Percentiles rank a stretch among this genome's conserved stretches.
Conservation (phyloP, 2,888 invertebrate species). For the Unio pictorum region DNA sequence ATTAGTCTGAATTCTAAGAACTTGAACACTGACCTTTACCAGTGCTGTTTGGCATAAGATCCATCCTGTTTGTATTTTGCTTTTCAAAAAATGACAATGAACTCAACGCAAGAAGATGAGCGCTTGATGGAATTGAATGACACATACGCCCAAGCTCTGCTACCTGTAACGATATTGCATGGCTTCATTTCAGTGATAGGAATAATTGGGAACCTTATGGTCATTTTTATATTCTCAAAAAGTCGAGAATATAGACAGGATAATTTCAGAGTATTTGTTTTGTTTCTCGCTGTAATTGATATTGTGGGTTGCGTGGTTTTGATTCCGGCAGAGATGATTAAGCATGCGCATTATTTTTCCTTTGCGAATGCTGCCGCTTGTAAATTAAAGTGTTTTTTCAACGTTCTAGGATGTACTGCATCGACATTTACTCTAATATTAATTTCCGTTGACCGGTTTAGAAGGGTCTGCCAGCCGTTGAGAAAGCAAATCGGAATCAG, state of each 20-base stretch:
- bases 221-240: constrained; percentile 18
- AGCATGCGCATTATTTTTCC: constrained; percentile 18
- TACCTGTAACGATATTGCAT: constrained; percentile 20
- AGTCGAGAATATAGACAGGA: constrained; percentile 22
- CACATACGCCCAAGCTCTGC: constrained; percentile 17
- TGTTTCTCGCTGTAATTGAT: constrained; percentile 21
- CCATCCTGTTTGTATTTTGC: too few species aligned
- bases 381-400: constrained; percentile 32
- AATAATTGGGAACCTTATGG: constrained; percentile 24
- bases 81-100: too few species aligned
- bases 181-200: constrained; percentile 19
- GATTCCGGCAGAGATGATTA: constrained; percentile 28
- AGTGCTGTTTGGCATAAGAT: too few species aligned
- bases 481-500: constrained; percentile 21
- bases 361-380: constrained; percentile 15
- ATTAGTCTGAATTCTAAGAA: too few species aligned
- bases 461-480: constrained; percentile 28
- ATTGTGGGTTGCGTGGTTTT: constrained; percentile 20
- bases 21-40: too few species aligned
- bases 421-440: constrained; percentile 20
- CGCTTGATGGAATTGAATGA: constrained; percentile 14
- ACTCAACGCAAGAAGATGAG: too few species aligned
- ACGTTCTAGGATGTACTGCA: constrained; percentile 14
- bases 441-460: constrained; percentile 24
- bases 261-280: constrained; percentile 29